Conservation (phyloP, 2,888 invertebrate species). For the Globia sparganii region DNA sequence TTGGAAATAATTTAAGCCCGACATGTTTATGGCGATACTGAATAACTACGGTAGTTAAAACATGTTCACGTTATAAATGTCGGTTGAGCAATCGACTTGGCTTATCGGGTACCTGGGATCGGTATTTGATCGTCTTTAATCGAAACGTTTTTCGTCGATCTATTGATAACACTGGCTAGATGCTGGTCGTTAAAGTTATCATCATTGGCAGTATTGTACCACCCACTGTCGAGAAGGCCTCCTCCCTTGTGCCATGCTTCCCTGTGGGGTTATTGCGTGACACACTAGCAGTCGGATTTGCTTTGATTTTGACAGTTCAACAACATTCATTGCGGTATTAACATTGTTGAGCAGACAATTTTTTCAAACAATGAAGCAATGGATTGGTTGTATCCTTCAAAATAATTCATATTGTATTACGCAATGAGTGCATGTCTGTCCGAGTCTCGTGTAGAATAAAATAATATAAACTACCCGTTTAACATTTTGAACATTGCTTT, state of each 20-base stretch:
- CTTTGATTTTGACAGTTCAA: not conserved
- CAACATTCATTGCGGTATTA: not conserved
- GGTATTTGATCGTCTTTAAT: constrained; percentile 49
- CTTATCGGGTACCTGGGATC: constrained; percentile 49
- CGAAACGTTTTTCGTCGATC: not conserved
- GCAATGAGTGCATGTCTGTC: not conserved
- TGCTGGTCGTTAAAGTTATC: too few species aligned
- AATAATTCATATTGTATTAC: not conserved
- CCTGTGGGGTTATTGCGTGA: not conserved
- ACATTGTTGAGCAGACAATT: too few species aligned
- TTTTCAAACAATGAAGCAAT: too few species aligned
- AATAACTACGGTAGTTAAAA: constrained; percentile 51
- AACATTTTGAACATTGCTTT: not conserved
- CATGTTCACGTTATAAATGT: constrained; percentile 41
- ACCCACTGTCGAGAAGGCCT: too few species aligned
- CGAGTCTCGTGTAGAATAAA: not conserved
- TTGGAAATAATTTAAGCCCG: constrained; percentile 56
- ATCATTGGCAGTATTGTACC: too few species aligned
- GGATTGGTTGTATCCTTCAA: too few species aligned
- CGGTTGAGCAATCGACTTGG: constrained; percentile 41
- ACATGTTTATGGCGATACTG: constrained; percentile 54
- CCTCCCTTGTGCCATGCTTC: not conserved
- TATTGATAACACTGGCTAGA: not conserved
- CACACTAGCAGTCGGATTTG: not conserved
- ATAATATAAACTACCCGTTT: not conserved